These are phyloP conservation scores for Hozukius guyotensis DNA, from an alignment of 2,797 vertebrate genomes.

Conservation along the genomic window DNA sequence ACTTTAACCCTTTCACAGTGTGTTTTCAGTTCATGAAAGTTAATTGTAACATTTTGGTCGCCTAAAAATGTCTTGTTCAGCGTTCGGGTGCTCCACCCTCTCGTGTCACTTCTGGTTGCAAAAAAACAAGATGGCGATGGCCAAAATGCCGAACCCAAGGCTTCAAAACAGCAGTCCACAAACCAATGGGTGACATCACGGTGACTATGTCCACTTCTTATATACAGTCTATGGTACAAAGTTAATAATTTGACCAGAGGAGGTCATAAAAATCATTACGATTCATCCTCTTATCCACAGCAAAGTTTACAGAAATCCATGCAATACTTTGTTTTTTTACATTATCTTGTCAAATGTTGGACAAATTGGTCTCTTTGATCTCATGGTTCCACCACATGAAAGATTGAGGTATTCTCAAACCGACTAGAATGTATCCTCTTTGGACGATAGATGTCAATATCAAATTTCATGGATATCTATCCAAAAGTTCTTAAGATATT, in stretches of 20 bases:
- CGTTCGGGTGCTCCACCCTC: too few species aligned
- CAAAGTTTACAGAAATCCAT: not conserved
- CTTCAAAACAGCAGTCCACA: too few species aligned
- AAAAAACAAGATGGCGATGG: too few species aligned
- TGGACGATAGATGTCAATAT: not conserved
- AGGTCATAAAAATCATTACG: not conserved
- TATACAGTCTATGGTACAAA: not conserved
- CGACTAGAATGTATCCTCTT: not conserved
- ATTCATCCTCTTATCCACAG: not conserved
- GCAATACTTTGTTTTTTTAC: not conserved
- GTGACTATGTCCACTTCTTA: too few species aligned
- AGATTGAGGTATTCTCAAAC: not conserved
- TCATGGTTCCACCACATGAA: not conserved
- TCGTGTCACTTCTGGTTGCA: too few species aligned
- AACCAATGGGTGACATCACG: too few species aligned
- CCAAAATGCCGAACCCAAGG: too few species aligned
- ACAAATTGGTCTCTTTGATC: not conserved
- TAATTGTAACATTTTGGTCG: too few species aligned
- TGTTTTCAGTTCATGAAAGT: too few species aligned
- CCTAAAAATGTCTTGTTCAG: too few species aligned
- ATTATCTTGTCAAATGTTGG: not conserved
- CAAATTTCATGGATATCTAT: slow-evolving; percentile 5
- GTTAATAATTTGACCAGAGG: not conserved
- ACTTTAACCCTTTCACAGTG: too few species aligned
- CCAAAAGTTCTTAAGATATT: slow-evolving; percentile 30